Base-by-base conservation (phyloP, 2,888 invertebrate species). In the Microctonus hyperodae region DNA sequence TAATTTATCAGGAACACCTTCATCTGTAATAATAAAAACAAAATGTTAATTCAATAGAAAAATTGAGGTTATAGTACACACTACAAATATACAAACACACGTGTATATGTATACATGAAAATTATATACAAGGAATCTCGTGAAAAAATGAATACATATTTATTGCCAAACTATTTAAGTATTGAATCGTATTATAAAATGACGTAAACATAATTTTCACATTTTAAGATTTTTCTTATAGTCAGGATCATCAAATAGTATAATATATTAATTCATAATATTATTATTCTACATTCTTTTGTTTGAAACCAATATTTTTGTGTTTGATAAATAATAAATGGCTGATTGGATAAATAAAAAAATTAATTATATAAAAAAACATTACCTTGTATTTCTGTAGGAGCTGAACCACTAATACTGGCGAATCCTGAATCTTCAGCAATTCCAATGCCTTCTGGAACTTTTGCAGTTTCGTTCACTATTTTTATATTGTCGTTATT, bases 351-450 rank as follows among this genome's bases (percentile, higher is more conserved):
- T n/a, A n/a, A n/a, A n/a, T n/a, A n/a, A 28, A 3, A 28, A 5
- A 28, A 28, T 28, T 28, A 3, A 28, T 28, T 28, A n/a, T 28
- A 28, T 28, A 28, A 5, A 37, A 16, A n/a, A 50, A 31, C 37
- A 22, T 53, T 33, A 37, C 53, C 61, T 59, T 44, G n/a, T 6
- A 16, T 6, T 59, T 63, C 61, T 66, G 71, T 64, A 9, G 64
- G 33, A 16, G 65, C n/a, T 25, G 72, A 67, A 23, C 69, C 72
- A 23, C 71, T 69, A 50, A 72, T 74, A 35, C 74, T 74, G 0
- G 70, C 67, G 51, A 73, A 74, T 3, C 74, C 74, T 2, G 73
- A 74, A 58, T 74, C 74, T 35, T 74, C 73, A 22, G 63, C 66
- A n/a, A 67, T 31, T 11, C 69, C 70, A 31, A 72, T 59, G 20